phyloP scores from a whole-genome alignment of 37 sponge, comb jelly and placozoan species.

The Trichoplax adhaerens region DNA sequence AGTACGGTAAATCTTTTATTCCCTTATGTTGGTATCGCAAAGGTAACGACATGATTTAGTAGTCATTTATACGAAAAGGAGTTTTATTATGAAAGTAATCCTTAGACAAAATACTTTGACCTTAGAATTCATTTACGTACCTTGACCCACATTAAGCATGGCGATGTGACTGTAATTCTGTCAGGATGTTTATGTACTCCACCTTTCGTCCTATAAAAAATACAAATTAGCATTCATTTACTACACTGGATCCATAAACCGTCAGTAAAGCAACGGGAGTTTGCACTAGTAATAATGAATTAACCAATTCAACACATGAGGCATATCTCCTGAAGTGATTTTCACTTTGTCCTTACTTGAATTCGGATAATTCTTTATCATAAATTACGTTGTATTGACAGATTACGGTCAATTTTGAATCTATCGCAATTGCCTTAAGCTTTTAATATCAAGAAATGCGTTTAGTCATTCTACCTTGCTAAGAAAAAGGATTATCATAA shows the following conservation, averaged over 20 bases:
- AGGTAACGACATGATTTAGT: background rate
- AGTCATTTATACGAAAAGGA: background rate
- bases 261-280: background rate
- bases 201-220: constrained; percentile 41
- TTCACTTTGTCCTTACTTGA: background rate
- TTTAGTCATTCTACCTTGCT: background rate
- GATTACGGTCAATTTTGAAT: constrained; percentile 20
- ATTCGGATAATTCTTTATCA: constrained; percentile 26
- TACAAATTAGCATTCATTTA: background rate
- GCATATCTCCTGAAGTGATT: constrained; percentile 30
- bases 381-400: constrained; percentile 26
- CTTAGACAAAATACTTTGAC: too few relatives aligned
- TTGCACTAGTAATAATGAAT: background rate
- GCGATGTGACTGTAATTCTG: constrained; percentile 56
- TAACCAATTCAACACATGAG: constrained; percentile 5
- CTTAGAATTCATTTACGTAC: constrained; percentile 5
- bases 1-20: constrained; percentile 1
- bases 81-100: too few relatives aligned
- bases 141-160: constrained; percentile 85
- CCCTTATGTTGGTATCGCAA: background rate
- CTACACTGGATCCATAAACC: background rate
- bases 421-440: constrained; percentile 63
- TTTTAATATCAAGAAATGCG: background rate
- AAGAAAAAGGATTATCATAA: background rate
- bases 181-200: constrained; percentile 38